Evolutionary conservation across 1,140 invertebrate species (phyloP).

Genomic region (Gonatopus flavifemur): DNA sequence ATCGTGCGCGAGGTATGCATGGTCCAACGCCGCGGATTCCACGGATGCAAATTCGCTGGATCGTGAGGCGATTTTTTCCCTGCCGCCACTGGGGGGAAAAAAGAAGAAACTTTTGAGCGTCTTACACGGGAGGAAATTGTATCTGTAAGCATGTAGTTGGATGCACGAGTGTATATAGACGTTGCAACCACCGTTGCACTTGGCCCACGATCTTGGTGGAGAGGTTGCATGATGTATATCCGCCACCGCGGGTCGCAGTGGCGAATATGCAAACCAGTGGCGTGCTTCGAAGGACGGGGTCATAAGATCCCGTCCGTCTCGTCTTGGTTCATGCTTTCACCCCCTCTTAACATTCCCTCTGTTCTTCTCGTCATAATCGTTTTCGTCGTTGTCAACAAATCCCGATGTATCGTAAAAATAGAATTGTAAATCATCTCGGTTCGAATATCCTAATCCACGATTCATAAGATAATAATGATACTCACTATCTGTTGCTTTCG

Average conservation of each 20-base stretch:
- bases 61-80: slow-evolving; percentile 44
- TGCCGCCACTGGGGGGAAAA: slow-evolving; percentile 22
- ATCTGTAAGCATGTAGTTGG: slow-evolving; percentile 12
- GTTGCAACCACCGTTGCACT: slow-evolving; percentile 45
- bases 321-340: no score
- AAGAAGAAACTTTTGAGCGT: no score
- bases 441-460: no score
- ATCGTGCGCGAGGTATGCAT: slow-evolving; percentile 22
- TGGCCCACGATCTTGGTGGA: slow-evolving; percentile 37
- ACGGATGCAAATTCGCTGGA: slow-evolving; percentile 53
- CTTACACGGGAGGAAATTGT: slow-evolving; percentile 8
- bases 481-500: no score
- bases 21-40: slow-evolving; percentile 49
- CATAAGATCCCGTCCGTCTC: slow-evolving; percentile 20
- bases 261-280: slow-evolving; percentile 50
- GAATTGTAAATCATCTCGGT: no score
- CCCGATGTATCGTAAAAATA: no score
- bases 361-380: background rate
- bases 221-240: slow-evolving; percentile 50
- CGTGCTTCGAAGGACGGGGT: slow-evolving; percentile 32
- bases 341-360: no score
- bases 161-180: slow-evolving; percentile 10
- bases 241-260: slow-evolving; percentile 44
- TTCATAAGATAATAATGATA: no score
- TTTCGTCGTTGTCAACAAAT: no score